A percentile compares a stretch with the other conserved stretches of the same genome.
Evolutionary conservation across 2,888 invertebrate genomes (phyloP).

Genomic region (Dasypolia templi): DNA sequence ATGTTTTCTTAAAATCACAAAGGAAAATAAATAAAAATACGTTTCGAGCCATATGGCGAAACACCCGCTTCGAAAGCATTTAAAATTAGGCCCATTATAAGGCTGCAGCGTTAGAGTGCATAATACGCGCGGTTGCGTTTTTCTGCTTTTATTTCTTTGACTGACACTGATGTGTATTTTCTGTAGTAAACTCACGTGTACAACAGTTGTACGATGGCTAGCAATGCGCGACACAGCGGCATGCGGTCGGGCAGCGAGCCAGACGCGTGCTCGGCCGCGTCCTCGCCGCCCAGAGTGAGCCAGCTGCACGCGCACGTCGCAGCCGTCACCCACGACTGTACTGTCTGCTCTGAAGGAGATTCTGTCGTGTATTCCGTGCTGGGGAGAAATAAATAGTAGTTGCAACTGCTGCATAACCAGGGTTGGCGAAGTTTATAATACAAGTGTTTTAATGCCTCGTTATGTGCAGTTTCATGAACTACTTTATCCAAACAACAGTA

Average conservation of each 20-base stretch:
- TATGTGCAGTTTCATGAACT: too few relatives aligned
- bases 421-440: too few relatives aligned
- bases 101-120: neutral
- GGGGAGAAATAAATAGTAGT: neutral
- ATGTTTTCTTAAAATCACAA: neutral
- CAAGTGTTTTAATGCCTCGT: too few relatives aligned
- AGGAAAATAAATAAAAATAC: neutral
- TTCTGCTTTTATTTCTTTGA: neutral
- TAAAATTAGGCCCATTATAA: neutral
- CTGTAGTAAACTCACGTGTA: slow-evolving; percentile 77
- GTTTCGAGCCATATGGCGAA: neutral
- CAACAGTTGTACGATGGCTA: slow-evolving; percentile 80
- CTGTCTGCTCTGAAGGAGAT: slow-evolving; percentile 77
- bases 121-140: neutral
- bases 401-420: too few relatives aligned
- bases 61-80: neutral
- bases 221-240: slow-evolving; percentile 83
- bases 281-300: slow-evolving; percentile 83
- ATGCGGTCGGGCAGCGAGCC: slow-evolving; percentile 81
- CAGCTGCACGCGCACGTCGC: slow-evolving; percentile 84
- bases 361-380: slow-evolving; percentile 79
- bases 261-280: slow-evolving; percentile 72
- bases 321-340: slow-evolving; percentile 81
- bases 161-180: neutral
- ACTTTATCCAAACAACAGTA: too few relatives aligned